These are phyloP conservation scores for Anseranas semipalmata DNA, from an alignment of 2,113 vertebrate species.

Conservation along the genomic window DNA sequence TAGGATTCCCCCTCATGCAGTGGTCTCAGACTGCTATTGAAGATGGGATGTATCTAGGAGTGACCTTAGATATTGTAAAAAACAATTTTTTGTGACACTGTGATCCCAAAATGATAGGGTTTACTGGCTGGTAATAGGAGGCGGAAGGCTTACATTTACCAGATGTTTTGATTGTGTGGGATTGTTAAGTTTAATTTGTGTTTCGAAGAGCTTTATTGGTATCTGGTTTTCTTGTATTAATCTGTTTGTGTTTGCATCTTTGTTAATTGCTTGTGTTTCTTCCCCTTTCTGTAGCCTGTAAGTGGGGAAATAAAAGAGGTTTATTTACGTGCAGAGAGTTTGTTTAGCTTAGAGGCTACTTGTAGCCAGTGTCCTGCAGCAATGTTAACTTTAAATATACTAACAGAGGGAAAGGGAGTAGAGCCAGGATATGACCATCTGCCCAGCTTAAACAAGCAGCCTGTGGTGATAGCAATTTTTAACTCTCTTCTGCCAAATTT, in stretches of 20 bases:
- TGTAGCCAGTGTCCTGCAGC: background rate
- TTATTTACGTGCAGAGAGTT: constrained; percentile 6
- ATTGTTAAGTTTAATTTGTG: background rate
- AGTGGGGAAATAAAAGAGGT: background rate
- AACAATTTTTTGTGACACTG: background rate
- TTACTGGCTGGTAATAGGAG: background rate
- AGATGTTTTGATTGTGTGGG: background rate
- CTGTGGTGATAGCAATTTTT: background rate
- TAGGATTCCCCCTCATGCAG: background rate
- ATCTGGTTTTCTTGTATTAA: background rate
- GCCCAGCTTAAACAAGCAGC: background rate
- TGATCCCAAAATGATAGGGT: background rate
- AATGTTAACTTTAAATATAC: background rate
- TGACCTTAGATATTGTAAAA: background rate
- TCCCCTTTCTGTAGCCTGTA: constrained; percentile 8
- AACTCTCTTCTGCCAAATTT: background rate
- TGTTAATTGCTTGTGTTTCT: background rate
- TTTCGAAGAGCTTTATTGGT: background rate
- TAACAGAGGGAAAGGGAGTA: background rate
- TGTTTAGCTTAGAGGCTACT: constrained; percentile 28
- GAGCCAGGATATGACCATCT: background rate
- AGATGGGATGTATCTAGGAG: background rate
- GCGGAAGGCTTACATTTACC: background rate
- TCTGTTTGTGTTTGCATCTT: background rate
- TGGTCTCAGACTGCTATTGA: background rate